These are phyloP conservation scores for Riparia riparia DNA, from an alignment of 2,113 vertebrate species.

Conservation along the genomic window DNA sequence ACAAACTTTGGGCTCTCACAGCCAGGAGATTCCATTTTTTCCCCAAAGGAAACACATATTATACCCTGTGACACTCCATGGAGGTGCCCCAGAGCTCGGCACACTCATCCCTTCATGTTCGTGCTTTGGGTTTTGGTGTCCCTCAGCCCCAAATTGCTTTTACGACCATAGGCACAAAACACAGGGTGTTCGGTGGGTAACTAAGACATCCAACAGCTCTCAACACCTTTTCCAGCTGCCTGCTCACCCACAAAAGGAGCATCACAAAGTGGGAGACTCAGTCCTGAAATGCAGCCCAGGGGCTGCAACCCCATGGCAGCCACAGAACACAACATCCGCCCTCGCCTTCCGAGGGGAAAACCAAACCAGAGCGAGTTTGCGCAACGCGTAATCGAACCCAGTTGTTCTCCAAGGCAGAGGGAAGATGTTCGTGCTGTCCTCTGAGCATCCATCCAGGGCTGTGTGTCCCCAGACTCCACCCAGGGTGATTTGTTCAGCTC, in stretches of 20 bases:
- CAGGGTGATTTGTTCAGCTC: not conserved
- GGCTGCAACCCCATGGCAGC: not conserved
- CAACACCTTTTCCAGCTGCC: not conserved
- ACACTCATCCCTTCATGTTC: not conserved
- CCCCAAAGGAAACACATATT: not conserved
- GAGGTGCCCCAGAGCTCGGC: not conserved
- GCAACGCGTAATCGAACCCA: not conserved
- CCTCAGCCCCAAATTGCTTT: not conserved
- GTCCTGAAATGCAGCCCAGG: not conserved
- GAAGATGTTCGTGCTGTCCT: not conserved
- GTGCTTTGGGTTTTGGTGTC: rapidly evolving
- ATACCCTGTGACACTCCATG: not conserved
- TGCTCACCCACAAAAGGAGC: not conserved
- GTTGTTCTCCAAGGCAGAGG: not conserved
- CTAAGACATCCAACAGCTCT: not conserved
- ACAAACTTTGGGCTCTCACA: not conserved
- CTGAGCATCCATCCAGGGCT: not conserved
- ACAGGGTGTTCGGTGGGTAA: rapidly evolving
- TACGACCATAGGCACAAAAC: rapidly evolving
- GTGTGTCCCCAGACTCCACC: not conserved
- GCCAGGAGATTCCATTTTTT: not conserved
- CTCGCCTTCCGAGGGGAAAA: not conserved
- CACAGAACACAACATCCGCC: not conserved
- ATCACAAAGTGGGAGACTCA: not conserved
- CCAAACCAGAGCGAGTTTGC: not conserved